phyloP scores from a whole-genome alignment of 2,797 vertebrate species.

The Pteronotus mesoamericanus region DNA sequence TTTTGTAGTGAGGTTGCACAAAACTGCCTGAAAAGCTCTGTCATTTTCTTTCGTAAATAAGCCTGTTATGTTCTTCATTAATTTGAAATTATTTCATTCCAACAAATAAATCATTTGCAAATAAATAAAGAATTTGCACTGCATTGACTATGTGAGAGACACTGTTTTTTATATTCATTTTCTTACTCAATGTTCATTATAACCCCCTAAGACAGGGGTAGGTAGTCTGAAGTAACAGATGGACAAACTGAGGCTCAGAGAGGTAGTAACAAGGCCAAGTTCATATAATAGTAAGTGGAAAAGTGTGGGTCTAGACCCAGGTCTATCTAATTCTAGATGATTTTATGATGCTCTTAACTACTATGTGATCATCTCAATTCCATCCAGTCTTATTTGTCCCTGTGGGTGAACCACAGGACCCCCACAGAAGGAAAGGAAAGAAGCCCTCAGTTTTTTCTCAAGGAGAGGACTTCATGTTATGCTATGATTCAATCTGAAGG shows the following conservation, averaged over 20 bases:
- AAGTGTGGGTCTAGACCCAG: background rate
- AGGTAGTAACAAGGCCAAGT: background rate
- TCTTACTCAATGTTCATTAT: background rate
- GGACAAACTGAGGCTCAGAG: background rate
- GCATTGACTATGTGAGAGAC: background rate
- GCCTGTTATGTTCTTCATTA: slow-evolving; percentile 7
- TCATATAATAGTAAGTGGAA: background rate
- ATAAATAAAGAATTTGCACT: background rate
- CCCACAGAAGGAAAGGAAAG: background rate
- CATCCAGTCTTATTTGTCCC: background rate
- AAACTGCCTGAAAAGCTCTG: background rate
- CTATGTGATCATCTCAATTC: background rate
- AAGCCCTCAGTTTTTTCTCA: background rate
- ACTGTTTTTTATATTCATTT: background rate
- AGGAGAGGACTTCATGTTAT: background rate
- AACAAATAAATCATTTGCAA: background rate
- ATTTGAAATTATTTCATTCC: slow-evolving; percentile 16
- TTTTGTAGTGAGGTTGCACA: background rate
- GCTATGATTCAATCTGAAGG: background rate
- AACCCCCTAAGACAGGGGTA: background rate
- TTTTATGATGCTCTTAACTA: background rate
- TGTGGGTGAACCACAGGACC: background rate
- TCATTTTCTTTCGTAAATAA: slow-evolving; percentile 66
- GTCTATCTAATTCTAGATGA: background rate
- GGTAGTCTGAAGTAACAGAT: background rate